These are phyloP conservation scores for Heliornis fulica DNA, from an alignment of 2,113 vertebrate genomes.

Conservation along the genomic window DNA sequence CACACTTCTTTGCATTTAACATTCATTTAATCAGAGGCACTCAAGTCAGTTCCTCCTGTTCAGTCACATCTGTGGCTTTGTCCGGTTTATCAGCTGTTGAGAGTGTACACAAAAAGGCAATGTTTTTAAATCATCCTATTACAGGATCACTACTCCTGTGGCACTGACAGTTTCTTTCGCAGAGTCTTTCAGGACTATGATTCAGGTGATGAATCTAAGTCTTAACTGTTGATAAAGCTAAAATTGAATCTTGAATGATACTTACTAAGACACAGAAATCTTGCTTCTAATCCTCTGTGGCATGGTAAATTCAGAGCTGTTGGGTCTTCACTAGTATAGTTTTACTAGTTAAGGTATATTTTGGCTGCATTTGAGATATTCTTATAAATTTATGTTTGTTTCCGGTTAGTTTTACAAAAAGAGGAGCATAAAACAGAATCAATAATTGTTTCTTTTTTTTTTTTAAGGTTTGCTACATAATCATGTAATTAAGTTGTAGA, in stretches of 20 bases:
- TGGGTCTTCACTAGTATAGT: not conserved
- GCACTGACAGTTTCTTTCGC: not conserved
- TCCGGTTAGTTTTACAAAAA: not conserved
- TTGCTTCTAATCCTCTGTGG: not conserved
- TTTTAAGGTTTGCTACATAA: not conserved
- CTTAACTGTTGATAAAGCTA: not conserved
- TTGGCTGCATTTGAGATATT: not conserved
- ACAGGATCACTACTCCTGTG: not conserved
- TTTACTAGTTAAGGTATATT: not conserved
- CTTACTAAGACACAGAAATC: not conserved
- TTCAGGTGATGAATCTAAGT: not conserved
- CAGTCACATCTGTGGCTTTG: not conserved
- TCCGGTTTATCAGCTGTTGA: not conserved
- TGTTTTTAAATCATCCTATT: not conserved
- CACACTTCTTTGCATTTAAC: not conserved
- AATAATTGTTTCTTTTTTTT: rapidly evolving
- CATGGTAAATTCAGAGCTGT: not conserved
- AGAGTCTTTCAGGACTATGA: not conserved
- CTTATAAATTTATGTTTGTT: not conserved
- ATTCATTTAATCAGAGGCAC: not conserved
- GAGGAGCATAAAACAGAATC: not conserved
- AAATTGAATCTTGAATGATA: not conserved
- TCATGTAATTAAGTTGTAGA: not conserved
- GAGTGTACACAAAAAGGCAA: not conserved
- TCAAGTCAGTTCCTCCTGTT: not conserved